Percentiles rank a stretch among this genome's conserved stretches.
Conservation (phyloP, 2,888 invertebrate species). For the Oscheius sp. region DNA sequence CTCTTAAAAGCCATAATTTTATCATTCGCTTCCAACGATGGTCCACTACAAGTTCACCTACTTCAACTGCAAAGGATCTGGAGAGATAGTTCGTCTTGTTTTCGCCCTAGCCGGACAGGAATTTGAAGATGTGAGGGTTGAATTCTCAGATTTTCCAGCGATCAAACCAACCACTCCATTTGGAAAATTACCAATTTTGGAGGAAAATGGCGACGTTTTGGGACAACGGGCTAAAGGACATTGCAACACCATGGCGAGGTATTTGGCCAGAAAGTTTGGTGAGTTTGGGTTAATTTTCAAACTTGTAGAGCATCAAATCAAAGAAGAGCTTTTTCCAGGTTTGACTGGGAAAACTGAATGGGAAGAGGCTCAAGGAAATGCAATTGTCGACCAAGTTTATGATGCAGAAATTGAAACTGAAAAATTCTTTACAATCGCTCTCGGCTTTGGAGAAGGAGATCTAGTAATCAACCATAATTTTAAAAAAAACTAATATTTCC, state of each 20-base stretch:
- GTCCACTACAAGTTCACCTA: slow-evolving; percentile 22
- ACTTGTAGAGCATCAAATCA: background rate
- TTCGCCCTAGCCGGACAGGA: slow-evolving; percentile 2
- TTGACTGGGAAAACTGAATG: slow-evolving; percentile 40
- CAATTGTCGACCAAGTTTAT: slow-evolving; percentile 49
- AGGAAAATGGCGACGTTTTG: slow-evolving; percentile 45
- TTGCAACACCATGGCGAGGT: slow-evolving; percentile 52
- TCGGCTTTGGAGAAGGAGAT: slow-evolving; percentile 50
- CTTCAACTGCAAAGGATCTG: slow-evolving; percentile 10
- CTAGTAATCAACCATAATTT: no score
- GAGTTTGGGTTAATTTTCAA: background rate
- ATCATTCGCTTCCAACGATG: background rate
- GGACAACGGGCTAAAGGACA: no score
- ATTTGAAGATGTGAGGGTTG: background rate
- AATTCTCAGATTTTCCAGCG: slow-evolving; percentile 45
- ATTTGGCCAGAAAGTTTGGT: slow-evolving; percentile 41
- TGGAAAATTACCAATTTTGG: slow-evolving; percentile 53
- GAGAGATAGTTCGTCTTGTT: slow-evolving; percentile 13
- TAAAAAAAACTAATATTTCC: no score
- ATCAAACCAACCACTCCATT: slow-evolving; percentile 48
- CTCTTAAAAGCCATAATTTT: background rate
- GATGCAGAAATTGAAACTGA: slow-evolving; percentile 41
- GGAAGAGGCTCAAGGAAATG: slow-evolving; percentile 50
- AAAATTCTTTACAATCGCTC: slow-evolving; percentile 33
- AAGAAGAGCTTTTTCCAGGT: background rate